Evolutionary conservation across 2,113 vertebrate species (phyloP), one percentile per base, ranked within the genome.

Genomic region (Catharus fuscescens): DNA sequence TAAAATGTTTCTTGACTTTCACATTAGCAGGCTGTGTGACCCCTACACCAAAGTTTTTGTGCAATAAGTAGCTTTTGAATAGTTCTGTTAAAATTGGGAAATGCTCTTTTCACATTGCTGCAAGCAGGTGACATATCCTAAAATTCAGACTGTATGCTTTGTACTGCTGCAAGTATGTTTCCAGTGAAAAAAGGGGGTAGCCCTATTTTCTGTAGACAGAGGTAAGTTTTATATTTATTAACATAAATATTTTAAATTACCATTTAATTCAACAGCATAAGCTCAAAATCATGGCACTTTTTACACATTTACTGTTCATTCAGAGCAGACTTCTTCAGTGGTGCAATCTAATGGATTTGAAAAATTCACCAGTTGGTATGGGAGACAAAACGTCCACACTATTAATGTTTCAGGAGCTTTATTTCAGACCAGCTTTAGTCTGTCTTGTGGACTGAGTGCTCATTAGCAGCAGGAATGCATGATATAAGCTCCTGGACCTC

Each of bases 1-100:
- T 92, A 93, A 96, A 96, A 95, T 86, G 69, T 80, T 78, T 88
- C 57, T 77, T 56, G 71, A 53, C 60, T 92, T 81, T 93, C 90
- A 94, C 8, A 90, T 91, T 76, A 92, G 80, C 84, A 95, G 85
- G 54, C 70, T 83, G 91, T 62, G 54, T 90, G 90, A 92, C 69
- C 42, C 42, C 62, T 93, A 88, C 47, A 89, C 72, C 86, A 91
- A 91, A 88, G 76, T 67, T 92, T 90, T 93, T 28, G 80, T 62
- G 14, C 31, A 79, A 36, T n/a, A 85, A 90, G 18, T 24, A 88
- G 31, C 10, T 85, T 89, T 62, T 52, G 50, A 79, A 81, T 38
- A 88, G 88, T 78, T 86, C 62, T 74, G 77, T 91, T 91, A 91
- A 92, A 92, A 93, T 42, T 31, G 14, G 8, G 21, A 81, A 85